Evolutionary conservation across 35 echinoderm and acorn worm species (phyloP), one percentile per base, ranked within the genome.

Genomic region (Nesometra sesokonis): DNA sequence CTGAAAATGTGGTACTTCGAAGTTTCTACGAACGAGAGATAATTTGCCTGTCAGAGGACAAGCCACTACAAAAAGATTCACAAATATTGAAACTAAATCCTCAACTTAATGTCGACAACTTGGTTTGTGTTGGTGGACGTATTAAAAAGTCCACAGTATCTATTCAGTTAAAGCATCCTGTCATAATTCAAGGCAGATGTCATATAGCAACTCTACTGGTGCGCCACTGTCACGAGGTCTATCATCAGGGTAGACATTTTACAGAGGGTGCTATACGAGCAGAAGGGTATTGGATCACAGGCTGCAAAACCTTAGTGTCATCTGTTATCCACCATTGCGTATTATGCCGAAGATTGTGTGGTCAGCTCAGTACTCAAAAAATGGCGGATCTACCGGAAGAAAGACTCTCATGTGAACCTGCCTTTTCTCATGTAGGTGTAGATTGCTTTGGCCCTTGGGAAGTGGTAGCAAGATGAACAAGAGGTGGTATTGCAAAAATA

Each of bases 241-340:
- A 37, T 31, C 90, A 87, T 83, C 90, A 86, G 33, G 90, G 90
- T 27, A 57, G 90, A 87, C 84, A 89, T 30, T 46, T 89, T 0
- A 87, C 86, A 87, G 67, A 79, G n/a, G 35, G 77, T n/a, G 34
- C 67, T 81, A 0, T 87, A 29, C 23, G 86, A 29, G 77, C 23
- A 30, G 77, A 30, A 34, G 86, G 87, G n/a, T 88, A 80, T 34
- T 88, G 87, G 87, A 82, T 93, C 35, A 84, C 79, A 32, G 88
- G 88, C 11, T 36, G 77, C 9, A 82, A 84, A 32, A 33, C 76
- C 29, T 13, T 85, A 27, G 79, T 91, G 15, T 91, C 90, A 0
- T 82, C 90, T 5, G 32, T 76, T 17, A 87, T 91, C 21, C 37
- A 83, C 47, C 76, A 84, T 19, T 91, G 90, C 78, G 52, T 91